Evolutionary conservation across 2,113 vertebrate species (phyloP).

Genomic region (Patagioenas fasciata): DNA sequence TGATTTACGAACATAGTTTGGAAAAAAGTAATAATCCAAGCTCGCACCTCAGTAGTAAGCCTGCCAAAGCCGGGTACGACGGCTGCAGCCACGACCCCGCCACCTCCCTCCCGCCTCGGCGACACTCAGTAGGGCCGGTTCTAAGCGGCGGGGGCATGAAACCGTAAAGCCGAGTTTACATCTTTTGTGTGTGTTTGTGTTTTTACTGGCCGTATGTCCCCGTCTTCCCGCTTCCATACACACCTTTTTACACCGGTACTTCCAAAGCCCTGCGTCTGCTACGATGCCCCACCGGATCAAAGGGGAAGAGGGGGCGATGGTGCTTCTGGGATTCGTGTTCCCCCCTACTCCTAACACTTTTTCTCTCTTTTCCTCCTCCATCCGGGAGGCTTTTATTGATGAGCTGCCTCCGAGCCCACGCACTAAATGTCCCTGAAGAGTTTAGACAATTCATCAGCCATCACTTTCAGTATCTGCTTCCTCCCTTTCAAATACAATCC

Average conservation of each 20-base stretch:
- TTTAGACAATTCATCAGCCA: slow-evolving; percentile 74
- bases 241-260: neutral
- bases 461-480: slow-evolving; percentile 73
- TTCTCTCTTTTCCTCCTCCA: neutral
- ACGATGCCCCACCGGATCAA: neutral
- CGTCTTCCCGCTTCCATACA: rapidly evolving
- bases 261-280: neutral
- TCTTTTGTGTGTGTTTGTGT: neutral
- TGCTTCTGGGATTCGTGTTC: neutral
- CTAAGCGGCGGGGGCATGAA: neutral
- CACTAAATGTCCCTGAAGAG: slow-evolving; percentile 55
- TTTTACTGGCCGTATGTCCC: neutral
- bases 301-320: neutral
- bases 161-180: neutral
- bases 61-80: neutral
- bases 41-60: slow-evolving; percentile 21
- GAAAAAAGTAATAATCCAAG: slow-evolving; percentile 62
- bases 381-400: slow-evolving; percentile 64
- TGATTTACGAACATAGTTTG: slow-evolving; percentile 67
- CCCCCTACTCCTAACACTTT: neutral
- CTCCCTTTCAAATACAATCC: slow-evolving; percentile 74
- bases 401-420: slow-evolving; percentile 55
- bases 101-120: neutral
- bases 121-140: neutral
- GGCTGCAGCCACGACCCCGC: neutral